Evolutionary conservation across 2,888 invertebrate species (phyloP).

Genomic region (Eugnorisma glareosa): DNA sequence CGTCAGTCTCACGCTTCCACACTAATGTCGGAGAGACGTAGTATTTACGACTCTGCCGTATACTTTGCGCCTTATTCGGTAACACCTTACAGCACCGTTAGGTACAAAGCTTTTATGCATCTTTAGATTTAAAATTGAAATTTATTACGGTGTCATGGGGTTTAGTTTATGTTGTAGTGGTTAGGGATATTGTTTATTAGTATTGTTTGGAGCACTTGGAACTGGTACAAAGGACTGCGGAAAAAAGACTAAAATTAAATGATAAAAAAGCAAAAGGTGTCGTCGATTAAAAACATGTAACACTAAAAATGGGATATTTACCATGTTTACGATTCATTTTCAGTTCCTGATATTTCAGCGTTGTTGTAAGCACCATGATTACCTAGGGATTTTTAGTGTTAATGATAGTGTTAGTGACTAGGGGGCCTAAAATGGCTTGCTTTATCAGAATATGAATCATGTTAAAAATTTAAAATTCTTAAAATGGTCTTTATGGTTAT

Average conservation of each 20-base stretch:
- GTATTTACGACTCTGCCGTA: slow-evolving; percentile 56
- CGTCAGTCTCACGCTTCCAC: slow-evolving; percentile 63
- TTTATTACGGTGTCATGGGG: slow-evolving; percentile 44
- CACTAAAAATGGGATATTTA: too few relatives aligned
- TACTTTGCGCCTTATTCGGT: slow-evolving; percentile 60
- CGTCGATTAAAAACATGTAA: too few relatives aligned
- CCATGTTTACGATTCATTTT: too few relatives aligned
- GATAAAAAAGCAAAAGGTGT: neutral
- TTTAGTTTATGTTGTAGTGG: slow-evolving; percentile 31
- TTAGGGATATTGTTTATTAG: slow-evolving; percentile 9
- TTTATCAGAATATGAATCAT: too few relatives aligned
- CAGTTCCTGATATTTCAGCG: too few relatives aligned
- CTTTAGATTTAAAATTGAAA: slow-evolving; percentile 61
- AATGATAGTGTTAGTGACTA: too few relatives aligned
- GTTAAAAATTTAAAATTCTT: too few relatives aligned
- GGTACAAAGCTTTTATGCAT: slow-evolving; percentile 54
- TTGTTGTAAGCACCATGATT: too few relatives aligned
- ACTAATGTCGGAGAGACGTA: slow-evolving; percentile 53
- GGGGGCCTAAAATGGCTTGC: too few relatives aligned
- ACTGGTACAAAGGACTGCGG: too few relatives aligned
- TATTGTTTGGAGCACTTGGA: neutral
- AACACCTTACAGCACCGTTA: slow-evolving; percentile 45
- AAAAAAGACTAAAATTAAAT: neutral
- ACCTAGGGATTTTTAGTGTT: too few relatives aligned
- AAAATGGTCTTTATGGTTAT: too few relatives aligned